These are phyloP conservation scores for Yponomeuta sedellus DNA, from an alignment of 2,888 invertebrate species.

Conservation along the genomic window DNA sequence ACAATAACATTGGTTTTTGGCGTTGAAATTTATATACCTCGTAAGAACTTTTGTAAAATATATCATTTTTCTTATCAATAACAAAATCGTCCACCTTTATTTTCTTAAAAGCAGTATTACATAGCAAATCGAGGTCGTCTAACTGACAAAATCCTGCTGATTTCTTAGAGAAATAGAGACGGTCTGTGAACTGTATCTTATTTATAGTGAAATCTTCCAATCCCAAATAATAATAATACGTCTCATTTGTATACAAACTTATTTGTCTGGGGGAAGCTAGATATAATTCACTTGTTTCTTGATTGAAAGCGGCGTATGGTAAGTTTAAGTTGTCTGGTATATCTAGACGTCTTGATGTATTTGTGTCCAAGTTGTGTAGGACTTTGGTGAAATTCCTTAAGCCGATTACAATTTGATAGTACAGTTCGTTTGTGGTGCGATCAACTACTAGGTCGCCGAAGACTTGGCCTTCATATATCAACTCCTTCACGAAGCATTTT, in stretches of 20 bases:
- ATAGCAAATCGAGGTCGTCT: too few relatives aligned
- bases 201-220: too few relatives aligned
- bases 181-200: neutral
- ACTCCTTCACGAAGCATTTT: neutral
- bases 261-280: neutral
- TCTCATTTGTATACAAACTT: neutral
- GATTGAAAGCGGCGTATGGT: neutral
- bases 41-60: too few relatives aligned
- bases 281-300: neutral
- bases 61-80: neutral
- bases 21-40: too few relatives aligned
- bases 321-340: too few relatives aligned
- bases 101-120: too few relatives aligned
- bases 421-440: neutral
- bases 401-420: neutral
- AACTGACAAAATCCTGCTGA: neutral
- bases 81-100: neutral
- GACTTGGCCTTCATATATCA: neutral
- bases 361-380: too few relatives aligned
- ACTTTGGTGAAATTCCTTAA: too few relatives aligned
- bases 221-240: too few relatives aligned
- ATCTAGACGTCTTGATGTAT: neutral
- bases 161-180: neutral
- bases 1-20: neutral
- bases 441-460: neutral